Evolutionary conservation across 2,113 vertebrate genomes (phyloP), one percentile per base, ranked within the genome.

Genomic region (Seriola quinqueradiata): DNA sequence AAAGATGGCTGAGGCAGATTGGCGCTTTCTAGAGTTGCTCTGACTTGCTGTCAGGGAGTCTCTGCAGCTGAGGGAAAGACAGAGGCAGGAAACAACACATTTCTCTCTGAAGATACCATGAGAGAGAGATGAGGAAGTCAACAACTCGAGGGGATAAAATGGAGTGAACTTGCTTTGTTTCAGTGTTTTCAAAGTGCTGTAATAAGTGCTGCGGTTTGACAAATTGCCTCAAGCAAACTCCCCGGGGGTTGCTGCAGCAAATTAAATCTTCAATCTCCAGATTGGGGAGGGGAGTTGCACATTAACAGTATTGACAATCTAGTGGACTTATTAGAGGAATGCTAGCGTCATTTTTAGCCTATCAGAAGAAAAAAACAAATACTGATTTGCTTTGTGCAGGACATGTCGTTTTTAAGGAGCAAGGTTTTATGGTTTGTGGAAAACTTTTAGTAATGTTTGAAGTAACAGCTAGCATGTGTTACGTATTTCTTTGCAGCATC

Each of bases 191-290:
- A 88, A 71, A 89, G 87, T 82, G 84, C 82, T 80, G 78, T 83
- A 89, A 79, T 89, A 92, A 93, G 87, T 84, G 80, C 89, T 85
- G 85, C 55, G 36, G 84, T 92, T 90, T 89, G 85, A 90, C 86
- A 90, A 90, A 92, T 85, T 86, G 80, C 86, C 82, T 86, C 58
- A 70, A 77, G 82, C 60, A 60, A 77, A 89, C 84, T 59, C 84
- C 80, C 74, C 50, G 70, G 77, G 74, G 83, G 71, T 82, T 91
- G 65, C 46, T 79, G 75, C 28, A 58, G 58, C 61, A 87, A 90
- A 91, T 90, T 73, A 85, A 88, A 82, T 83, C 69, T 83, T 73
- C 88, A 71, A 36, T 86, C 74, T 86, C 19, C 32, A 50, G 38
- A 77, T 84, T 10, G 11, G 25, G 58, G 25, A 19, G 67, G 59